Percentiles rank a stretch among this genome's conserved stretches.
These are phyloP conservation scores for Oreortyx pictus DNA, from an alignment of 2,797 vertebrate genomes.

Conservation along the genomic window DNA sequence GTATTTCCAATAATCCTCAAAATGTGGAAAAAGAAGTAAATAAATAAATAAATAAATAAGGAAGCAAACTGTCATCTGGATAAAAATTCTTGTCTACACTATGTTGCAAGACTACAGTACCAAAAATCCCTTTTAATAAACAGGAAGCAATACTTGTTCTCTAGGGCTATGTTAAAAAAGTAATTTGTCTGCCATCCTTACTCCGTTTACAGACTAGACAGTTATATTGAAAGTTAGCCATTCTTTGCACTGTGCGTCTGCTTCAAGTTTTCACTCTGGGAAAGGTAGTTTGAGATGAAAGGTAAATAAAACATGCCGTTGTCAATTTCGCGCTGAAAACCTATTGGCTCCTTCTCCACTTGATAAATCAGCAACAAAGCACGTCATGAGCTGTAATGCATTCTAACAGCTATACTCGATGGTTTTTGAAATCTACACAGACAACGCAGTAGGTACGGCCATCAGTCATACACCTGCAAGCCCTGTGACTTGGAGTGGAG, in stretches of 20 bases:
- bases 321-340: not conserved
- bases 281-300: not conserved
- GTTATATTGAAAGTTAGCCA: not conserved
- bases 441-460: not conserved
- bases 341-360: not conserved
- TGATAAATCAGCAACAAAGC: not conserved
- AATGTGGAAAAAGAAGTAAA: slow-evolving; percentile 26
- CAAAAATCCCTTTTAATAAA: slow-evolving; percentile 17
- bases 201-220: slow-evolving; percentile 4
- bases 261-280: not conserved
- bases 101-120: not conserved
- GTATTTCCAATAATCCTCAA: not conserved
- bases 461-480: not conserved
- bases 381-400: not conserved
- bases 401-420: not conserved
- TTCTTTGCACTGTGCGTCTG: not conserved
- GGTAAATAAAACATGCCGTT: not conserved
- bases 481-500: rapidly evolving
- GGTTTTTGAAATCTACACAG: not conserved
- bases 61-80: not conserved
- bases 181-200: not conserved
- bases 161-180: not conserved
- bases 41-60: not conserved
- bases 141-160: not conserved
- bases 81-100: not conserved